Percentiles rank a stretch among this genome's conserved stretches.
phyloP scores from a whole-genome alignment of 2,113 vertebrate genomes.

The Atrichornis clamosus region DNA sequence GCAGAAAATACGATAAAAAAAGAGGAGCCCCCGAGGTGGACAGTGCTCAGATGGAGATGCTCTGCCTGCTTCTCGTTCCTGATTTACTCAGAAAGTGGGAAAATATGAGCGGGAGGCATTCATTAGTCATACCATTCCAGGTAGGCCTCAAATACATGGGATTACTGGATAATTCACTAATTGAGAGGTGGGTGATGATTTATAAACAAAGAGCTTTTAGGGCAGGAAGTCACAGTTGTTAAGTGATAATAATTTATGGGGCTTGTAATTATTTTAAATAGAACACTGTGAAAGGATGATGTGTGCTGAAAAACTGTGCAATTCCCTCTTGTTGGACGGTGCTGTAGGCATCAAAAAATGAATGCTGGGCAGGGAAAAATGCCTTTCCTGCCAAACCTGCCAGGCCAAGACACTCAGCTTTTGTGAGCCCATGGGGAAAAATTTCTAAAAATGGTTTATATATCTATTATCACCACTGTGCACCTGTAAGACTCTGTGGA shows the following conservation, averaged over 20 bases:
- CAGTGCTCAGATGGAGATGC: not conserved
- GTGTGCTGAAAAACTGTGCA: not conserved
- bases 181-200: not conserved
- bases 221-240: not conserved
- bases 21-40: not conserved
- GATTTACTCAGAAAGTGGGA: not conserved
- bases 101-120: not conserved
- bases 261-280: not conserved
- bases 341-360: not conserved
- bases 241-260: not conserved
- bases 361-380: not conserved
- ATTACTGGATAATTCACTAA: slow-evolving; percentile 13
- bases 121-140: not conserved
- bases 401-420: not conserved
- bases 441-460: not conserved
- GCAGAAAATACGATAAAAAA: not conserved
- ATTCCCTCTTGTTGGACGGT: not conserved
- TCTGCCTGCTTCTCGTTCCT: not conserved
- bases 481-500: not conserved
- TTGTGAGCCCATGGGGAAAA: not conserved
- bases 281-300: not conserved
- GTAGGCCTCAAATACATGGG: not conserved
- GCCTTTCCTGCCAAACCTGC: not conserved
- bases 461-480: not conserved
- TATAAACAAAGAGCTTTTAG: not conserved